Conservation (phyloP, 2,113 vertebrate genomes). For the Cinclus cinclus region DNA sequence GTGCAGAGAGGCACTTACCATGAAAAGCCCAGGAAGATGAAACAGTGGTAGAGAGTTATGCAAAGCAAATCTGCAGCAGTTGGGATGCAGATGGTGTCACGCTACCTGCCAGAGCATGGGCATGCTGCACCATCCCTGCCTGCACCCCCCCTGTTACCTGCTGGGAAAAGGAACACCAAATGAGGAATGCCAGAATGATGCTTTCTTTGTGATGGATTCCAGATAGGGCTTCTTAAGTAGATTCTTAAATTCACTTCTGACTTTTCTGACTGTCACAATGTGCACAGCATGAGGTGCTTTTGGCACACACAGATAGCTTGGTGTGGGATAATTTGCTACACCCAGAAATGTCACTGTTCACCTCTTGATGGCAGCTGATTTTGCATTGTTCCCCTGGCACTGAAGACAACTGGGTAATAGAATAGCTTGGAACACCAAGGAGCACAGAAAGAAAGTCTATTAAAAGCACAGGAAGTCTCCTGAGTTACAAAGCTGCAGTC, state of each 20-base stretch:
- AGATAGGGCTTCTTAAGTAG: neutral
- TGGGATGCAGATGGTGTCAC: neutral
- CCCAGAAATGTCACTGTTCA: neutral
- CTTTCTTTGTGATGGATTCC: neutral
- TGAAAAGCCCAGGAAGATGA: accelerated
- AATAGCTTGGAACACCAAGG: neutral
- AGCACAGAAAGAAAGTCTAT: neutral
- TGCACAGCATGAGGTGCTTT: neutral
- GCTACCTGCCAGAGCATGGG: neutral
- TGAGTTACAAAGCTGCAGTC: neutral
- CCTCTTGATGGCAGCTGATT: neutral
- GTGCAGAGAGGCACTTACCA: neutral
- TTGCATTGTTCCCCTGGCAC: accelerated
- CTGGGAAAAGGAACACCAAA: neutral
- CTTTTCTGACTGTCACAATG: neutral
- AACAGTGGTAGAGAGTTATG: neutral
- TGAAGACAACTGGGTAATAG: neutral
- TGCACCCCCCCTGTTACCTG: neutral
- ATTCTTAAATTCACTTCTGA: neutral
- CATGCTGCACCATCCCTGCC: neutral
- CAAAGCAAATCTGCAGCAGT: neutral
- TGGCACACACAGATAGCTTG: neutral
- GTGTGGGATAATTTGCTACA: neutral
- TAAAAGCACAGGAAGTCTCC: neutral
- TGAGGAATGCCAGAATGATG: neutral